Evolutionary conservation across 2,113 vertebrate genomes (phyloP).

Genomic region (Vidua chalybeata): DNA sequence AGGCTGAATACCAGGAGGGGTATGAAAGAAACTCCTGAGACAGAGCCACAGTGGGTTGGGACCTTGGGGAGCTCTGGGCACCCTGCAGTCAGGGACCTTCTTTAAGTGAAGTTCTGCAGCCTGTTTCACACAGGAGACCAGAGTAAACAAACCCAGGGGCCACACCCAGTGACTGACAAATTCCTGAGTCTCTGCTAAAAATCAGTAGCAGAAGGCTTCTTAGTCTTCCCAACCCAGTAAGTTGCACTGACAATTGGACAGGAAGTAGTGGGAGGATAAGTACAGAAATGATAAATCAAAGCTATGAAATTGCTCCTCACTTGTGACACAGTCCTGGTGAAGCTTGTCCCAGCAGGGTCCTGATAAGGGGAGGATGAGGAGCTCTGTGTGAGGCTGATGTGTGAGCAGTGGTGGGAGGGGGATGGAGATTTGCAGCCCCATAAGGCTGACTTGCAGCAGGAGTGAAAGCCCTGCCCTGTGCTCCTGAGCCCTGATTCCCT

Average conservation of each 20-base stretch:
- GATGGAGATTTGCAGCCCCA: not conserved
- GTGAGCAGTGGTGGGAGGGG: too few relatives aligned
- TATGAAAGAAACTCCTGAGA: not conserved
- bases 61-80: not conserved
- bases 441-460: not conserved
- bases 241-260: too few relatives aligned
- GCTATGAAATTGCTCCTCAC: fast-evolving
- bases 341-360: too few relatives aligned
- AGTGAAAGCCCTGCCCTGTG: not conserved
- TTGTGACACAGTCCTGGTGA: fast-evolving
- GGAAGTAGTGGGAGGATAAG: not conserved
- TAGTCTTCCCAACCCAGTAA: too few relatives aligned
- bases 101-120: not conserved
- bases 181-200: not conserved
- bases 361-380: not conserved
- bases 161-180: not conserved
- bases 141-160: not conserved
- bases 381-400: not conserved
- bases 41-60: not conserved
- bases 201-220: not conserved
- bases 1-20: not conserved
- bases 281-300: not conserved
- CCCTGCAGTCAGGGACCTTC: not conserved
- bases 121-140: not conserved
- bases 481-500: too few relatives aligned